Evolutionary conservation across 2,888 invertebrate genomes (phyloP), one percentile per base, ranked within the genome.

Genomic region (Acleris laterana): DNA sequence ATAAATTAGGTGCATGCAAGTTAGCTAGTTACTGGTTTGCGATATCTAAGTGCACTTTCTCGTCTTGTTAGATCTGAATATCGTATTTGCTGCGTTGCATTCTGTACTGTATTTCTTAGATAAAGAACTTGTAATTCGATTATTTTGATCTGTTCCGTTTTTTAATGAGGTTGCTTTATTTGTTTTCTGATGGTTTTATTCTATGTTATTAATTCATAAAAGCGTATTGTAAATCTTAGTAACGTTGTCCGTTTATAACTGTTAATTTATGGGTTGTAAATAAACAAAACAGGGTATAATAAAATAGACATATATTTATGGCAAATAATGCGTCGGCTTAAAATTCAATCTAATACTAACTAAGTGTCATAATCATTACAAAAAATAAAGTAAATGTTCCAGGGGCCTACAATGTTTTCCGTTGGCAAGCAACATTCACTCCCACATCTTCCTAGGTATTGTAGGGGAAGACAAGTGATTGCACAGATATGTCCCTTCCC

Each of bases 1-100:
- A 88, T 92, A 91, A 91, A 90, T 92, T 89, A 88, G 84, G 78
- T 77, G 78, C 80, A 74, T 80, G 84, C 80, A 84, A 85, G 84
- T 87, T 85, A 82, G 83, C 87, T 82, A 81, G 85, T 87, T 85
- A 82, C 81, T 71, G 78, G 77, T 74, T 78, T 76, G 79, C 79
- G 74, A 78, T 81, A 78, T 66, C 62, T 56, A 57, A 52, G 61
- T 66, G 66, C 77, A 80, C 81, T 85, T 81, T 81, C 81, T 81
- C 77, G 79, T 82, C 81, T 81, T 78, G 81, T 81, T 84, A 81
- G 80, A 81, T 83, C 77, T 81, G 76, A 74, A 75, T 83, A 78
- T 78, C 76, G 78, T 76, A 74, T 74, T 73, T 76, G 70, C 51
- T 38, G 25, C 61, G 32, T 32, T 28, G 51, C 61, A 51, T 61